Evolutionary conservation across 2,888 invertebrate species (phyloP), one percentile per base, ranked within the genome.

Genomic region (Opisthograptis luteolata): DNA sequence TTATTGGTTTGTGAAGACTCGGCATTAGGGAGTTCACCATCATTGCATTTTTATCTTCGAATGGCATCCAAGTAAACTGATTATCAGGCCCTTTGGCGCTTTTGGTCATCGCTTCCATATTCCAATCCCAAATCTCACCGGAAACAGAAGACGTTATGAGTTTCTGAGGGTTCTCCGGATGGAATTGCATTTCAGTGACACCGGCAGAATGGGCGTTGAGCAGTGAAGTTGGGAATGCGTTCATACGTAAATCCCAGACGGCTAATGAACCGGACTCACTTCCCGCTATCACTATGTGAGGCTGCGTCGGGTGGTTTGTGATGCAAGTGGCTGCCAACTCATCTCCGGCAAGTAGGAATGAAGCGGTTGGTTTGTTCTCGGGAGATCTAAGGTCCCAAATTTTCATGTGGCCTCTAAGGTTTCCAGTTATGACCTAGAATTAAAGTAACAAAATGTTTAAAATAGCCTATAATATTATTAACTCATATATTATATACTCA

Each of bases 81-180:
- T 76, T 82, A 20, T 88, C 87, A 1, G 77, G 70, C 0, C 79
- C 81, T 58, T 79, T 81, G 0, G 79, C 70, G 40, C 78, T 82
- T 46, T 84, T 90, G 0, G 86, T 87, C 70, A 92, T 81, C 0
- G 79, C 72, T 55, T 93, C 93, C 68, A 94, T 93, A 55, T 95
- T 94, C 98, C 98, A 98, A 72, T 97, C 96, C 96, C 97, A 97
- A 2, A 98, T 83, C 76, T 97, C 96, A 0, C 98, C 98, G 34
- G 94, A 94, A 39, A 92, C 91, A 0, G 97, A 96, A 70, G 96
- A 94, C 0, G 96, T 95, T 59, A 97, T 95, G 0, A 98, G 75
- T 79, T 96, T 96, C 44, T 96, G 94, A 0, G 97, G 97, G 67
- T 96, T 93, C 49, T 95, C 94, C 0, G 95, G 96, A 83, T 98